Evolutionary conservation across 2,113 vertebrate species (phyloP), one percentile per base, ranked within the genome.

Genomic region (Stegostoma tigrinum): DNA sequence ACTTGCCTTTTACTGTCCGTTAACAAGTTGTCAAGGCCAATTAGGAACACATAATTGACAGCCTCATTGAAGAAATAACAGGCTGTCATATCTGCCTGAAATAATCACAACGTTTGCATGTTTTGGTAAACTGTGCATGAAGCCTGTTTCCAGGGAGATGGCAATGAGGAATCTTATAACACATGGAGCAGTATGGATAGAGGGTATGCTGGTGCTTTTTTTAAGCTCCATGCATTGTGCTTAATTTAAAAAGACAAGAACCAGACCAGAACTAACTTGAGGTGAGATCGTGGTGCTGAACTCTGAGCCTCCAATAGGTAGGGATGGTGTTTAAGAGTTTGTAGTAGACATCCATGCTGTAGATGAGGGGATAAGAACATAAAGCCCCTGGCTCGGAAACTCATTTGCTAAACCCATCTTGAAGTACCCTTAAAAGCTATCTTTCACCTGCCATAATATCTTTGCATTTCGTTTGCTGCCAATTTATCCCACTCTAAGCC

Each of bases 1-100:
- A 66, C n/a, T 93, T 67, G 66, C 61, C 38, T 93, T 93, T 93
- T 15, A 93, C 66, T 42, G 61, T 42, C 61, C n/a, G 12, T 93
- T 66, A 93, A 93, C 61, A 91, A 67, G 64, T 93, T 93, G 89
- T 21, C 89, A 93, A 66, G 61, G 17, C 89, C 89, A 93, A 66
- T 93, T 93, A 91, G 87, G 34, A 91, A 91, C 30, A 21, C 55
- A 61, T 64, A 90, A 90, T n/a, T 66, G 89, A 93, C 89, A 93
- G 89, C 19, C 61, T 66, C 89, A 66, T 66, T 93, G 66, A 93
- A 67, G 61, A 67, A 93, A 93, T 93, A 38, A 93, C 89, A 38
- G 61, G 89, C 89, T 93, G 89, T 93, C 89, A 93, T 66, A 67
- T 93, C 61, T 66, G 61, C 64, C 61, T 23, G 34, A 93, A 66